These are phyloP conservation scores for Leucoraja erinaceus DNA, from an alignment of 2,113 vertebrate species.

Conservation along the genomic window DNA sequence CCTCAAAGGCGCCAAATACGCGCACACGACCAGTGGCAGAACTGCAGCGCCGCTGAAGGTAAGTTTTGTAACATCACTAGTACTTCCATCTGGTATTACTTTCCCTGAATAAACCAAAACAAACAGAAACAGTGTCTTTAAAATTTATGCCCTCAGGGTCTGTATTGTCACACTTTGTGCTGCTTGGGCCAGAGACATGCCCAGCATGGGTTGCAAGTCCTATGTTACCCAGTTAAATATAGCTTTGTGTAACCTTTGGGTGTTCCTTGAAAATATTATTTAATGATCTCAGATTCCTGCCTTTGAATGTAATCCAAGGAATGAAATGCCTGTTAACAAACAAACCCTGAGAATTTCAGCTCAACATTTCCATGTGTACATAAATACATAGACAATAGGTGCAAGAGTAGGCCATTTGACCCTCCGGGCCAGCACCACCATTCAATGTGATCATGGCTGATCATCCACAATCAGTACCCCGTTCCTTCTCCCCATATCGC, in stretches of 20 bases:
- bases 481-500: too few species aligned
- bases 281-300: background rate
- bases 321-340: background rate
- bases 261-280: background rate
- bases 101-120: conserved; percentile 1
- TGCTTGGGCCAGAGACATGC: background rate
- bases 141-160: background rate
- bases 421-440: too few species aligned
- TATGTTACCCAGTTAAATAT: background rate
- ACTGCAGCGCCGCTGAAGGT: too few species aligned
- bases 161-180: background rate
- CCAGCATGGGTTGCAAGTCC: background rate
- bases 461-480: too few species aligned
- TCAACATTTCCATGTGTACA: background rate
- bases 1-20: too few species aligned
- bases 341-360: background rate
- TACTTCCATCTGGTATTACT: background rate
- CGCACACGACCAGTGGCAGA: too few species aligned
- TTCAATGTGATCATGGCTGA: too few species aligned
- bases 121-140: background rate
- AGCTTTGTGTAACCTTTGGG: background rate
- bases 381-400: too few species aligned
- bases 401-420: too few species aligned
- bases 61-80: too few species aligned
- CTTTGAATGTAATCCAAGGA: background rate